Base-by-base conservation (phyloP, 2,797 vertebrate genomes). In the Hyperoplus lanceolatus region DNA sequence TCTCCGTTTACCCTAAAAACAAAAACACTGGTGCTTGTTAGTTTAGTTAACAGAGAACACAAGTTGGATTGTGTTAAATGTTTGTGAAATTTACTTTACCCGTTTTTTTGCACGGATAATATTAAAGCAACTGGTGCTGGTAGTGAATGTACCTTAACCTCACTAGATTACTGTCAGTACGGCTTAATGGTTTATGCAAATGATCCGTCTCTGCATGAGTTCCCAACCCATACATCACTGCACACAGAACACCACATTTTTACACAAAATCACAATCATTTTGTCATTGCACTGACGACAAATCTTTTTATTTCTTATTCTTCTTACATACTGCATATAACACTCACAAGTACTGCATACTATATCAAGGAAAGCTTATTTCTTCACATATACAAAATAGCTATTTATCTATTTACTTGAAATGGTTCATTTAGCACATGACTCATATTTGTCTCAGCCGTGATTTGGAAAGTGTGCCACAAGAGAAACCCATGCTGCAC, bases 121-220 rank as follows among this genome's bases (percentile, higher is more conserved):
- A 49, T 15, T 49, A 49, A 49, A 49, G 14, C 7, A 16, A 48
- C 3, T 1, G 62, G 13, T 48, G 1, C 41, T 51, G 48, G 42
- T 69, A 54, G 62, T 68, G 53, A 70, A 66, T 68, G 12, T 51
- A n/a, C 55, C 15, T 45, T 54, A 54, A 65, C 43, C 16, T 51
- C 62, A 43, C 48, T 59, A 66, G 55, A 76, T 76, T 58, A 65
- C 49, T 54, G 60, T 70, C 45, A 53, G 5, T 70, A 48, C n/a
- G 46, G 36, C 70, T 53, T 43, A 71, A 75, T 82, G 75, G 15
- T 81, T 85, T 73, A 84, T 88, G 71, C 61, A 84, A 80, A 88
- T 86, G 21, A 59, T 57, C 16, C 41, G 51, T 45, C 58, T 50
- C 65, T 73, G 57, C 68, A 48, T 70, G 69, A 79, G n/a, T 77